These are phyloP conservation scores for Trachelus tabidus DNA, from an alignment of 2,888 invertebrate genomes.

Conservation along the genomic window DNA sequence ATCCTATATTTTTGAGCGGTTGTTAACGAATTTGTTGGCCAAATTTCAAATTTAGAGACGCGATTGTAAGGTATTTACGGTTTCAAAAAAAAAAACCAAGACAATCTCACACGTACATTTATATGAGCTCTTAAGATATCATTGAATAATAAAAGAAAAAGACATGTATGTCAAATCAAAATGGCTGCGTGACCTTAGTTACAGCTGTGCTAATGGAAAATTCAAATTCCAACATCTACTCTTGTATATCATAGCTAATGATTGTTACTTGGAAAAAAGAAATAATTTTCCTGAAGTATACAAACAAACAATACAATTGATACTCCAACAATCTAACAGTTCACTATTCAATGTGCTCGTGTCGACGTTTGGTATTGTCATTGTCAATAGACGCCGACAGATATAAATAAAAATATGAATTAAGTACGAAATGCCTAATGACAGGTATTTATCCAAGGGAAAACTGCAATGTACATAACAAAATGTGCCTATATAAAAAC, in stretches of 20 bases:
- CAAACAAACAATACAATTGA: background rate
- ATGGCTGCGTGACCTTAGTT: background rate
- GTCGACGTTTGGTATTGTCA: background rate
- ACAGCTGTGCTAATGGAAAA: background rate
- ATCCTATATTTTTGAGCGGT: background rate
- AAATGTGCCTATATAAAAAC: constrained; percentile 50
- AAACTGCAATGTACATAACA: constrained; percentile 49
- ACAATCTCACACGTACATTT: background rate
- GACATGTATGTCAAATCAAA: background rate
- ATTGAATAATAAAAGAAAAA: background rate
- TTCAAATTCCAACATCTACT: background rate
- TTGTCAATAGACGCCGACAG: constrained; percentile 14
- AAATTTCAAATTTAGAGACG: background rate
- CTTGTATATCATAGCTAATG: background rate
- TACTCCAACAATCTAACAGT: background rate
- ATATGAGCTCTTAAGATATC: background rate
- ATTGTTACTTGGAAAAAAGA: background rate
- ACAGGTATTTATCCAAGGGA: constrained; percentile 22
- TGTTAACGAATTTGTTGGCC: background rate
- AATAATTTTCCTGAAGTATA: background rate
- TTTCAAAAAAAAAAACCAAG: background rate
- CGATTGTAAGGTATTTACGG: background rate
- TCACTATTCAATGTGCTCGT: background rate
- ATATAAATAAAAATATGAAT: constrained; percentile 13
- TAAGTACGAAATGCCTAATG: constrained; percentile 12